A percentile compares a stretch with the other conserved stretches of the same genome.
Conservation (phyloP, 1,140 invertebrate species). For the Maconellicoccus hirsutus region DNA sequence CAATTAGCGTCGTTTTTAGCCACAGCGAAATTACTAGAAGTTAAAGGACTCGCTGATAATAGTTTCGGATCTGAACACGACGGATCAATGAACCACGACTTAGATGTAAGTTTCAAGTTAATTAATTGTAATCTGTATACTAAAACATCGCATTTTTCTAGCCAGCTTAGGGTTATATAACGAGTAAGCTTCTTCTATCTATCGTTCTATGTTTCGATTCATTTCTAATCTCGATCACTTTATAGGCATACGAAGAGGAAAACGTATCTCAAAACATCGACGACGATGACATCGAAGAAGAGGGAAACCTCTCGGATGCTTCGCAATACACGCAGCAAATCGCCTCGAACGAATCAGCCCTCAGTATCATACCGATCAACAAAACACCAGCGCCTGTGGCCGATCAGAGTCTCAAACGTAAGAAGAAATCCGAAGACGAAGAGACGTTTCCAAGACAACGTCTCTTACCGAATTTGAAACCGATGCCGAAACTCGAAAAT, state of each 20-base stretch:
- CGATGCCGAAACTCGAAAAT: neutral
- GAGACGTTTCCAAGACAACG: neutral
- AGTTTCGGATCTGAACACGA: neutral
- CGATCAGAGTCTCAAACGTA: neutral
- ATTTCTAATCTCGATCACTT: neutral
- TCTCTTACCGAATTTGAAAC: neutral
- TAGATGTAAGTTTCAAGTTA: neutral
- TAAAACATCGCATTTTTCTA: neutral
- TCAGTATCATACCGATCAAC: neutral
- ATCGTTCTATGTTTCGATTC: neutral
- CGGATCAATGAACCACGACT: neutral
- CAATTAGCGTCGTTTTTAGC: conserved; percentile 65
- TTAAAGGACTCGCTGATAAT: neutral
- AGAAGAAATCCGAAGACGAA: neutral
- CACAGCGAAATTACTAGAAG: neutral
- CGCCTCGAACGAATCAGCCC: neutral
- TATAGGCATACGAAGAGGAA: neutral
- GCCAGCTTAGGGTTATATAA: neutral
- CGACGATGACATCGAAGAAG: neutral
- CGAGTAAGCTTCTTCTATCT: neutral
- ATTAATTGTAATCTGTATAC: no score
- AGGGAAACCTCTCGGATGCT: neutral
- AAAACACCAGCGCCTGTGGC: neutral
- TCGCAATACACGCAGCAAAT: neutral
- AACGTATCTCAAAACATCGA: neutral